Base-by-base conservation (phyloP, 1,140 invertebrate species). In the Saccostrea echinata region DNA sequence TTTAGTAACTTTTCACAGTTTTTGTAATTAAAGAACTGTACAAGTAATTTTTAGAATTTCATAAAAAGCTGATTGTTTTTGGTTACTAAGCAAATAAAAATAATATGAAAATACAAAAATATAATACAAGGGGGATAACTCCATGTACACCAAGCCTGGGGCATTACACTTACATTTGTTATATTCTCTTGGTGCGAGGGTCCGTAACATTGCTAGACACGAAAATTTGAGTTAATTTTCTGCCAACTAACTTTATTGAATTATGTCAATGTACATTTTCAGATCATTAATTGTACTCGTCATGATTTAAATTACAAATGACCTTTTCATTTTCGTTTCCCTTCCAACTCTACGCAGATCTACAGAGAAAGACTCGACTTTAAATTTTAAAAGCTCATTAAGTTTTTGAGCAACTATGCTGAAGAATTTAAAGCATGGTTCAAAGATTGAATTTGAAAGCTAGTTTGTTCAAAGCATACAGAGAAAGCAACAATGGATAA, bases 91-190 rank as follows among this genome's bases (percentile, higher is more conserved):
- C 68, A 76, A 76, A 76, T 30, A 76, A 76, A 71, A 30, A 76
- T 21, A 61, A 61, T 76, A 76, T 76, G 27, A 76, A 61, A 76
- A 76, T 76, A 76, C 30, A 71, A 76, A 33, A 76, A 76, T 35
- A 76, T 76, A 76, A 30, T 30, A 76, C 24, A 76, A 76, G 68
- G 68, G 68, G 24, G 68, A 76, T 33, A 76, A 76, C 68, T 76
- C 68, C 68, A 76, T 76, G 16, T 76, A 76, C 68, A 76, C 68
- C 68, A 76, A 30, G 27, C 68, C 30, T 13, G 68, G 68, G 68
- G 68, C 24, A 18, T 16, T 33, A 76, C 43, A 76, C 68, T 76
- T 76, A 76, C 68, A 76, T 76, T 27, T 76, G 68, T 76, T 33
- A 76, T 76, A 76, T 9, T 76, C 68, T 76, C 33, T 76, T 2